Base-by-base conservation (phyloP, 1,140 invertebrate species). In the Nasonia giraulti region DNA sequence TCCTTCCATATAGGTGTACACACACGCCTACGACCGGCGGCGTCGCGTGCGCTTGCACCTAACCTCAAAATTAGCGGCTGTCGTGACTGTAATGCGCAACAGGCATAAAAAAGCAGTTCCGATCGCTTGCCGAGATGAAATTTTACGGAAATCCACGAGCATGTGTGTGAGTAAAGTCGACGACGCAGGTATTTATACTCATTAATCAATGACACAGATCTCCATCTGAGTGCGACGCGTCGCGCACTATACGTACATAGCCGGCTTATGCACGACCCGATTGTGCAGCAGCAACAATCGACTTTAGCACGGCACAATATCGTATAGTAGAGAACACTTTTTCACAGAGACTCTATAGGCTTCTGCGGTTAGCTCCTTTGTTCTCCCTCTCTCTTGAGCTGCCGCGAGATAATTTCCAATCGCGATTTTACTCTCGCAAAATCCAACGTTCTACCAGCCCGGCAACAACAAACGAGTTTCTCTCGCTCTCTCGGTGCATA, bases 131-230 rank as follows among this genome's bases (percentile, higher is more conserved):
- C 55, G 12, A 55, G 84, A 77, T 85, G 40, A 69, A 71, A 71
- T 85, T 82, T 82, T 7, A 40, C 73, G 80, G 47, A 82, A 85
- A 85, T 40, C 47, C 12, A 10, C 20, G 17, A 17, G 73, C 27
- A 14, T n/a, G 55, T 62, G 5, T n/a, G 7, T 37, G 5, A 37
- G 17, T 7, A 62, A n/a, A 62, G 55, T n/a, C 6, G 17, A 62
- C 17, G 6, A 44, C 82, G 73, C 79, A 47, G 80, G 74, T 82
- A 78, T 85, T 85, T 82, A 82, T 82, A 82, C 80, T 83, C 85
- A 83, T 86, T 86, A 83, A 86, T 86, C 85, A 86, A 86, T 83
- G 82, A 44, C 85, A 86, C 69, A 80, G 81, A 86, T 86, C 85
- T 86, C 85, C 71, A 83, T 83, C 81, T 79, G 68, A 55, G 76